Evolutionary conservation across 2,797 vertebrate genomes (phyloP).

Genomic region (Babyrousa celebensis): DNA sequence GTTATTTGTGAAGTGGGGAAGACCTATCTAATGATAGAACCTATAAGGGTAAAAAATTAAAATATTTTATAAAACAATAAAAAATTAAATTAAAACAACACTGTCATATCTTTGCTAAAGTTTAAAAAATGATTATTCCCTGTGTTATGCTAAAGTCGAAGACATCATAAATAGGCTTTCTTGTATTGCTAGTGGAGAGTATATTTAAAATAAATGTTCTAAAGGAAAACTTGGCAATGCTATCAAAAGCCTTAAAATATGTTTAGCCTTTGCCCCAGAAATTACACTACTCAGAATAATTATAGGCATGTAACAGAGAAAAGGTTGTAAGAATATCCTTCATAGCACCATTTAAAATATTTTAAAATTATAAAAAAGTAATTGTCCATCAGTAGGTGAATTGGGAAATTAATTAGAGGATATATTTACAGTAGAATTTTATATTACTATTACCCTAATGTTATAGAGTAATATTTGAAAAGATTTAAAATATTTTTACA

Average conservation of each 20-base stretch:
- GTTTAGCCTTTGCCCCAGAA: neutral
- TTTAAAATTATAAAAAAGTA: slow-evolving; percentile 66
- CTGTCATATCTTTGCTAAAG: neutral
- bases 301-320: slow-evolving; percentile 27
- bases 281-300: slow-evolving; percentile 45
- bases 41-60: slow-evolving; percentile 15
- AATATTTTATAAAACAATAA: neutral
- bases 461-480: slow-evolving; percentile 47
- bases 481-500: slow-evolving; percentile 56
- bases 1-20: neutral
- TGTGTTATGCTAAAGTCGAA: slow-evolving; percentile 26
- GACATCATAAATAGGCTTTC: slow-evolving; percentile 3
- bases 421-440: slow-evolving; percentile 22
- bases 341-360: slow-evolving; percentile 45
- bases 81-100: slow-evolving; percentile 54
- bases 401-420: slow-evolving; percentile 10
- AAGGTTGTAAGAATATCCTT: slow-evolving; percentile 39
- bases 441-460: slow-evolving; percentile 21
- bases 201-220: slow-evolving; percentile 62
- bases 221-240: slow-evolving; percentile 51
- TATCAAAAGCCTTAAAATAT: slow-evolving; percentile 64
- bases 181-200: slow-evolving; percentile 21
- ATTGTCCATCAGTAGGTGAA: neutral
- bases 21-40: slow-evolving; percentile 40
- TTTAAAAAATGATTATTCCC: neutral